Base-by-base conservation (phyloP, 2,113 vertebrate species). In the Ceyx cyanopectus region DNA sequence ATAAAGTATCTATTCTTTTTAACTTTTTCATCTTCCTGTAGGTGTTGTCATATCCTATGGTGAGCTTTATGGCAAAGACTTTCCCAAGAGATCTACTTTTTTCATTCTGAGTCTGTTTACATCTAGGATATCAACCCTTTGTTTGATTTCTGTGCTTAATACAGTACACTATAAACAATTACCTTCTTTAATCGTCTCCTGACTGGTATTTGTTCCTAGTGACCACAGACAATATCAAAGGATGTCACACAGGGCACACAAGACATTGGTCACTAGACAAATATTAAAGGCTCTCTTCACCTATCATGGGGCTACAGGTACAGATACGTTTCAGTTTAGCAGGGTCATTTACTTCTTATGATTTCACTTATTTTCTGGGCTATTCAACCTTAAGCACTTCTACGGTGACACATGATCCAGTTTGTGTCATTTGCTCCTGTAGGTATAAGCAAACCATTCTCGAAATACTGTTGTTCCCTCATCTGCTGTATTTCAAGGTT, bases 271-370 rank as follows among this genome's bases (percentile, higher is more conserved):
- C 24, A 14, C 37, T 24, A 6, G 10, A 14, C 3, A 89, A 53
- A 61, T 10, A 5, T 46, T 21, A 86, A 70, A 86, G 7, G 2
- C 1, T 80, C 4, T 56, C 21, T 48, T 66, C 19, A n/a, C 4
- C 15, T 37, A 1, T 12, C 9, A 20, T 0, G 1, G 23, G 5
- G 14, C 19, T 48, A 40, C 4, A 66, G 54, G 5, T 34, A 20
- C 11, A 48, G 12, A 3, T 45, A 6, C 6, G 3, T 17, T 89
- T 81, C 30, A n/a, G 4, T n/a, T 84, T 40, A 74, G 0, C 1
- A 9, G 1, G 1, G 6, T 22, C 10, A 13, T 66, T 58, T 73
- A 46, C 8, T 57, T 75, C 30, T 20, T 40, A 8, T 20, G 15
- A 20, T n/a, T 11, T 76, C 5, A 19, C 66, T 58, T 65, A 24